Evolutionary conservation across 2,113 vertebrate species (phyloP).

Genomic region (Asarcornis scutulata): DNA sequence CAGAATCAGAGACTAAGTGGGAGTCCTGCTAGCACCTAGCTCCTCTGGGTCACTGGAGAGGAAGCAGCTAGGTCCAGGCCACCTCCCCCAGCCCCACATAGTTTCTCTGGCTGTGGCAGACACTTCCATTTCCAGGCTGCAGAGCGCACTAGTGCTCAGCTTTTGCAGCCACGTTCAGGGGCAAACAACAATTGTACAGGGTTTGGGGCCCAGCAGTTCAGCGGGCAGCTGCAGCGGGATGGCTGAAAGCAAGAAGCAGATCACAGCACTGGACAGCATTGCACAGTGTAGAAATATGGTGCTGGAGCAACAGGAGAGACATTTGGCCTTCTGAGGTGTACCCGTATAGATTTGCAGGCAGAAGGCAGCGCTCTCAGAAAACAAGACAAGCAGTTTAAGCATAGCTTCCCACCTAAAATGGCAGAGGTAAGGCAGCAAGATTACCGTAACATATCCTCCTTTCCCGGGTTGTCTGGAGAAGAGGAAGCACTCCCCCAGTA

Average conservation of each 20-base stretch:
- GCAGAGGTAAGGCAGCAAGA: background rate
- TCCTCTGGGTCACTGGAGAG: background rate
- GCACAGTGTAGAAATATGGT: background rate
- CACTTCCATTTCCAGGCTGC: background rate
- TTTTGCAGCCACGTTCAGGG: background rate
- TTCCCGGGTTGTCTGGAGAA: conserved; percentile 42
- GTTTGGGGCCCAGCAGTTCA: background rate
- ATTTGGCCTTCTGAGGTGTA: background rate
- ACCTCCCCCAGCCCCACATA: background rate
- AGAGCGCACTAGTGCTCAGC: background rate
- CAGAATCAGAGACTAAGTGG: background rate
- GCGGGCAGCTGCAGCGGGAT: background rate
- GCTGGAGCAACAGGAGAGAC: background rate
- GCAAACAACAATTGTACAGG: background rate
- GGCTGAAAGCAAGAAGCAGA: background rate
- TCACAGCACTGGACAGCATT: background rate
- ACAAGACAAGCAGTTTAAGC: background rate
- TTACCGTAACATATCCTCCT: conserved; percentile 69
- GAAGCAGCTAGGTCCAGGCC: background rate
- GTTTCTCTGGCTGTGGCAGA: background rate
- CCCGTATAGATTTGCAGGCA: background rate
- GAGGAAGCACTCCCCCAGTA: conserved; percentile 35
- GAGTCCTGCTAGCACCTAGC: background rate
- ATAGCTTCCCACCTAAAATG: background rate
- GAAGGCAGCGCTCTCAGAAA: background rate